Conservation (phyloP, 2,888 invertebrate species). For the Exocentrus adspersus region DNA sequence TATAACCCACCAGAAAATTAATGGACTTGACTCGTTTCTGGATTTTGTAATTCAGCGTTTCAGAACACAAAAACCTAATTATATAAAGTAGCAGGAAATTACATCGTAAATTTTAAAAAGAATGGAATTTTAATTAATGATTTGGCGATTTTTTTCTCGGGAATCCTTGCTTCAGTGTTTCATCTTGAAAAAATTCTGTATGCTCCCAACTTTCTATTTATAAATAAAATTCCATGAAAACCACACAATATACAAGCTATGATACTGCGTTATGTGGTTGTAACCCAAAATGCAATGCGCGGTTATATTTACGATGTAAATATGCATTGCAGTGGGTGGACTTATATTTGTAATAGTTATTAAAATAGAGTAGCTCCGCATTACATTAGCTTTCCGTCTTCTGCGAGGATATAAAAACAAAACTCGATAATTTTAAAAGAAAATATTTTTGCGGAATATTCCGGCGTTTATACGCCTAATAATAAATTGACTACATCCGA, state of each 20-base stretch:
- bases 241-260: conserved; percentile 12
- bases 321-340: conserved; percentile 19
- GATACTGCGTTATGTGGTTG: not conserved
- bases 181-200: not conserved
- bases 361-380: not conserved
- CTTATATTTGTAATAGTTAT: conserved; percentile 7
- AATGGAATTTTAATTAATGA: not conserved
- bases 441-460: too few species aligned
- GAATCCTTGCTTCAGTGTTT: not conserved
- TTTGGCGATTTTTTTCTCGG: not conserved
- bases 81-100: not conserved
- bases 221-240: conserved; percentile 13
- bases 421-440: too few species aligned
- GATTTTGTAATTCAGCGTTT: too few species aligned
- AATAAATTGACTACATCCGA: too few species aligned
- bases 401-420: too few species aligned
- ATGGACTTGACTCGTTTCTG: too few species aligned
- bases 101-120: not conserved
- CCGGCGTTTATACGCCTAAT: too few species aligned
- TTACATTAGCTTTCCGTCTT: too few species aligned
- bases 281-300: conserved; percentile 9
- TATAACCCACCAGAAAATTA: too few species aligned
- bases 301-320: conserved; percentile 22
- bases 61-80: too few species aligned
- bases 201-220: conserved; percentile 17